Base-by-base conservation (phyloP, 2,113 vertebrate genomes). In the Mastomys natalensis region DNA sequence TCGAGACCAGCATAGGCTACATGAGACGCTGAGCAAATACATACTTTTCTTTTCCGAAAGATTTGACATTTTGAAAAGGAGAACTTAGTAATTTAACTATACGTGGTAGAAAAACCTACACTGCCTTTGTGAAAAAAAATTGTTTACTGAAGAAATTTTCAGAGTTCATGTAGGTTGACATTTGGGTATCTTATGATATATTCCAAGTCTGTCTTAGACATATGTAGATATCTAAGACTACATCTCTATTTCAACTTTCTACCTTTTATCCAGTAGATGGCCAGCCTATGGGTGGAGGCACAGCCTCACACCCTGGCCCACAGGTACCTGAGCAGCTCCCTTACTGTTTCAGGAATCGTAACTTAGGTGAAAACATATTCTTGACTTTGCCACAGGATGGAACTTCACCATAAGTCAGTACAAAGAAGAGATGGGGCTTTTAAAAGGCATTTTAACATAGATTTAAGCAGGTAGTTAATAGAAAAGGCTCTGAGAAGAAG, bases 71-170 rank as follows among this genome's bases (percentile, higher is more conserved):
- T 93, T 93, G 55, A 87, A 43, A 95, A 82, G 0, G 45, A 87
- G 62, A 94, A 43, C 45, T 91, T 95, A 85, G 62, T 66, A 21
- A 34, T 94, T 94, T 66, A 86, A 64, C 73, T 89, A 34, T 26
- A 60, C n/a, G 29, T 87, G 74, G 62, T 64, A 95, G 17, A 88
- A 95, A 95, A 89, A 95, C 84, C 29, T 43, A 73, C 19, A 37
- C 21, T 91, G 51, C 34, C 60, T 76, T 73, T 68, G 31, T 17
- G 64, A 58, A 72, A 89, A 74, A 91, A 37, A 26, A 48, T 48
- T 40, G 70, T 37, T 87, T 31, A 74, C 73, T 70, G 64, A n/a
- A 64, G 34, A 70, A 76, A 34, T 70, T 94, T 89, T 94, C 73
- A 85, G 1, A 58, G n/a, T 48, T 31, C 15, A 76, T 0, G 31